These are phyloP conservation scores for crab-eating macaque (Macaca fascicularis) DNA, from an alignment of 2,113 vertebrate genomes.

Conservation along the genomic window DNA sequence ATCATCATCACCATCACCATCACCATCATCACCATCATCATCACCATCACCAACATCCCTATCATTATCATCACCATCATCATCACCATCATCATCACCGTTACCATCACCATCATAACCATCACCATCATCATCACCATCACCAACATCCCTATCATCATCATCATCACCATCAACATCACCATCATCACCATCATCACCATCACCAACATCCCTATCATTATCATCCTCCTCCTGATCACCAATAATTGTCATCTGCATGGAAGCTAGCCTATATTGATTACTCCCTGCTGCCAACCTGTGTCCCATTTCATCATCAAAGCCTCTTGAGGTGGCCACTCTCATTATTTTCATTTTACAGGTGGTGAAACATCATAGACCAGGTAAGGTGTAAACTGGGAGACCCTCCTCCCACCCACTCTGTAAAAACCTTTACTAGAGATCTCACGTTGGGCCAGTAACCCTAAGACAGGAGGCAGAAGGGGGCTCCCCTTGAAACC, in stretches of 20 bases:
- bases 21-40: rapidly evolving
- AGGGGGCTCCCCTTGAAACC: constrained; percentile 67
- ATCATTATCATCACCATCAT: rapidly evolving
- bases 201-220: rapidly evolving
- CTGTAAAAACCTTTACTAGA: not conserved
- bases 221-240: not conserved
- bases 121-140: no score
- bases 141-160: rapidly evolving
- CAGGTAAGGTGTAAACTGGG: not conserved
- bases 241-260: not conserved
- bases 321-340: not conserved
- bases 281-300: not conserved
- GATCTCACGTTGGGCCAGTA: not conserved
- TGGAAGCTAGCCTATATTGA: not conserved
- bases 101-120: not conserved
- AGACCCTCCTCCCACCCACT: not conserved
- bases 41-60: rapidly evolving
- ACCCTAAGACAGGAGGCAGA: not conserved
- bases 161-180: not conserved
- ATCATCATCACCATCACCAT: rapidly evolving
- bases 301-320: not conserved
- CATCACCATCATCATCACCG: no score
- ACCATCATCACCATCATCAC: not conserved
- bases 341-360: not conserved
- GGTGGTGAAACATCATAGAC: not conserved